Base-by-base conservation (phyloP, 92 coral and sea anemone species). In the Plumapathes pennacea region DNA sequence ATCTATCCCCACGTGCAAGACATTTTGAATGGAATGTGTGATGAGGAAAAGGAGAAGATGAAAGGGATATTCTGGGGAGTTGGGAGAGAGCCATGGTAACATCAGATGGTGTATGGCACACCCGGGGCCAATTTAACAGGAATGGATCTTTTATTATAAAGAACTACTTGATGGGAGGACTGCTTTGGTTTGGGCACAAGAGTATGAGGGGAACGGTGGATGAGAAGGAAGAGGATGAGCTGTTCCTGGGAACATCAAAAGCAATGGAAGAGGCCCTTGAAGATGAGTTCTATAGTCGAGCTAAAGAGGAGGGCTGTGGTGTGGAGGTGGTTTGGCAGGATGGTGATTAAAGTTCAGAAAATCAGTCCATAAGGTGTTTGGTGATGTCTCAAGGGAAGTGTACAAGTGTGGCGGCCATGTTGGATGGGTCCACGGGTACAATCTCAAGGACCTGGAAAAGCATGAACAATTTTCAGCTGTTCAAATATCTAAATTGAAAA, bases 341-440 rank as follows among this genome's bases (percentile, higher is more conserved):
- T 52, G 66, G 57, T 1, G 72, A 42, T 20, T 73, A 64, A 0
- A 72, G 80, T 52, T 32, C 71, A 10, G 15, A 24, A 50, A 39
- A 21, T 62, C 80, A 11, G 62, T 71, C n/a, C 53, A 50, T 27
- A 50, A 59, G 18, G 53, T 38, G 10, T 61, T 9, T 41, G 53
- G 60, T 4, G 43, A n/a, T 15, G 69, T 32, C 23, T 37, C 65
- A 10, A 41, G 50, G 44, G 60, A 36, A 25, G 62, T 72, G 1
- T 46, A 23, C 42, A 78, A 78, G 36, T 69, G 85, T 38, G 67
- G 74, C 3, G 67, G 82, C 9, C 82, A 74, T 74, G 82, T 64
- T 28, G 82, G 82, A 11, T 22, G 77, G 32, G 71, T 72, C 1
- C 78, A 77, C 53, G 59, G 23, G 4, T 65, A 66, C 61, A 50